Conservation (phyloP, 2,113 vertebrate species). For the Misgurnus anguillicaudatus region DNA sequence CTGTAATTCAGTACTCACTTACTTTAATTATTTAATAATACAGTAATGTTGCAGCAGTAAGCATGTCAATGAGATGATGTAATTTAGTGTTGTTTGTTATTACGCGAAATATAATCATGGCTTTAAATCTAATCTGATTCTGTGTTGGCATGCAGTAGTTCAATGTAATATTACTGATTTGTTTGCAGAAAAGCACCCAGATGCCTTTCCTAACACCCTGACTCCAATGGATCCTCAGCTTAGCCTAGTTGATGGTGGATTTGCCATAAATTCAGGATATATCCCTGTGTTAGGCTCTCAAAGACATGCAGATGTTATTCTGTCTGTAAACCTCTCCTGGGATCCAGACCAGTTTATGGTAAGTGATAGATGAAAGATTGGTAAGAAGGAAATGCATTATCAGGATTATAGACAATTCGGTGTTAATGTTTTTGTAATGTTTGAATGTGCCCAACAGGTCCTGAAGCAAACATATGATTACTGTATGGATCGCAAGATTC, state of each 20-base stretch:
- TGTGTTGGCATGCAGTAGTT: neutral
- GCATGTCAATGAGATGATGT: neutral
- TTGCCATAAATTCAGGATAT: constrained; percentile 80
- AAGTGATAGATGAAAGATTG: constrained; percentile 32
- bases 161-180: neutral
- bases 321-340: constrained; percentile 81
- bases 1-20: neutral
- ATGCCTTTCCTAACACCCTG: constrained; percentile 77
- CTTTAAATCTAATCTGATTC: neutral
- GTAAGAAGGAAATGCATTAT: neutral
- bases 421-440: neutral
- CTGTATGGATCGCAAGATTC: constrained; percentile 61
- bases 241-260: constrained; percentile 82
- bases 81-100: neutral
- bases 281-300: constrained; percentile 78
- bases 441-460: constrained; percentile 47
- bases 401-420: neutral
- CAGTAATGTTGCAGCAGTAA: neutral
- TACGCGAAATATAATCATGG: neutral
- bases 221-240: constrained; percentile 77
- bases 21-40: too few relatives aligned
- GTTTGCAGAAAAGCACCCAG: constrained; percentile 75
- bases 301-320: constrained; percentile 81
- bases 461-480: constrained; percentile 56
- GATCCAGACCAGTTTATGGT: constrained; percentile 72